Evolutionary conservation across 2,113 vertebrate species (phyloP), one percentile per base, ranked within the genome.

Genomic region (Todiramphus saurophagus): DNA sequence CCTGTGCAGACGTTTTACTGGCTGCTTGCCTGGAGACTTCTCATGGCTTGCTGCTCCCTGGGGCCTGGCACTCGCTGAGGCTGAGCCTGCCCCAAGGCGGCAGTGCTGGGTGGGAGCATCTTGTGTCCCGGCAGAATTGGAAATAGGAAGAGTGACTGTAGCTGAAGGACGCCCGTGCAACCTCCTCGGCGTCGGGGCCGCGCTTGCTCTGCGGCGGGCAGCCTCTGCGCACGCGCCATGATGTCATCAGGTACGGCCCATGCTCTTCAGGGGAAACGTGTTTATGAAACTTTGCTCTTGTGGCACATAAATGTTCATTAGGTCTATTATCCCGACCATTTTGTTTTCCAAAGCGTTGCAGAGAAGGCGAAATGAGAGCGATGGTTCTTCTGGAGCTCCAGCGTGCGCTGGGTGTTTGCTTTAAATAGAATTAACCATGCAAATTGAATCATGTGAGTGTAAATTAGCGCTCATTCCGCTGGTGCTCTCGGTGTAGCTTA

Each of bases 371-470:
- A 48, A 86, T 25, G 91, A 85, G 68, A 85, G 37, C 8, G 13
- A 16, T 7, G 63, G 92, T 17, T 69, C 87, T 89, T 51, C 20
- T 2, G 2, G 79, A 46, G 30, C 60, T 55, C 69, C 13, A 5
- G 87, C 17, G 2, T 3, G 55, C 3, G 30, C 76, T 82, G 83
- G 84, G 44, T 97, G 94, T 96, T 91, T 95, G 82, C 94, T 95
- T 97, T 90, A 94, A 96, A 96, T 81, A 90, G 89, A 94, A 93
- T 97, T 87, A 92, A 63, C 87, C 89, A 70, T 46, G 28, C 80
- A 77, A 95, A 86, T 93, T 44, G 67, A 84, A 94, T 90, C 53
- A 63, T 83, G 78, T 44, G 73, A 73, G 79, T 1, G 15, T 73
- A 93, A 89, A 94, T 89, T 74, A 80, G 78, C 56, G 11, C 70